A percentile compares a stretch with the other conserved stretches of the same genome.
These are phyloP conservation scores for Thamnophis sirtalis DNA, from an alignment of 2,113 vertebrate genomes.

Conservation along the genomic window DNA sequence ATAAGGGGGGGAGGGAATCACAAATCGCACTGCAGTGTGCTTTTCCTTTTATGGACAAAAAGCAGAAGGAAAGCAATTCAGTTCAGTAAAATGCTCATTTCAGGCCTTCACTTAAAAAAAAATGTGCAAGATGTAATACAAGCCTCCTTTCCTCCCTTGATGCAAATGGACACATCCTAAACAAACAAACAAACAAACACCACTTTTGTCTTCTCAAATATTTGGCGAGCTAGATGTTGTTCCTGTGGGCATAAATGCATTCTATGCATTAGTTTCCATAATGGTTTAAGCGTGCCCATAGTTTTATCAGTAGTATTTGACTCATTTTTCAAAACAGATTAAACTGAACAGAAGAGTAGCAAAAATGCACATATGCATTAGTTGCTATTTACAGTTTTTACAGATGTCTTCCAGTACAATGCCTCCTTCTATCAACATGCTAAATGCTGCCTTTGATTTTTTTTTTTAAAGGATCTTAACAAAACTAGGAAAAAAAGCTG, in stretches of 20 bases:
- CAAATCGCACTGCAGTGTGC: constrained; percentile 57
- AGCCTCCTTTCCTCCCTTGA: neutral
- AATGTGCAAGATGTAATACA: constrained; percentile 22
- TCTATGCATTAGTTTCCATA: constrained; percentile 34
- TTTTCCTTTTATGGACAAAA: constrained; percentile 74
- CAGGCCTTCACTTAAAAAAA: constrained; percentile 38
- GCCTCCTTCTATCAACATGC: neutral
- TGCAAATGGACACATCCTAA: constrained; percentile 2
- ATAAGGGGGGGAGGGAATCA: neutral
- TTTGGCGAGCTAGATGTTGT: constrained; percentile 22
- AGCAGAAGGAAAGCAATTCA: constrained; percentile 64
- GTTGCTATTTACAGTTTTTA: constrained; percentile 17
- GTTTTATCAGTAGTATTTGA: neutral
- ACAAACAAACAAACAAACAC: neutral
- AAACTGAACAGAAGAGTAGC: constrained; percentile 22
- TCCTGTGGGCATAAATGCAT: neutral
- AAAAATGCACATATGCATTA: constrained; percentile 35
- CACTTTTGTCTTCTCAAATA: constrained; percentile 19
- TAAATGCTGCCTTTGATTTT: constrained; percentile 4
- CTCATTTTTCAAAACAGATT: constrained; percentile 35
- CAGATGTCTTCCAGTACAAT: neutral
- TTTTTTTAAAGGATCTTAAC: neutral
- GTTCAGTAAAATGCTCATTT: constrained; percentile 24
- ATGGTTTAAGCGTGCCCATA: constrained; percentile 4
- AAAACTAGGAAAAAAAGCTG: neutral